These are phyloP conservation scores for Phrynocephalus versicolor DNA, from an alignment of 2,113 vertebrate species.

Conservation along the genomic window DNA sequence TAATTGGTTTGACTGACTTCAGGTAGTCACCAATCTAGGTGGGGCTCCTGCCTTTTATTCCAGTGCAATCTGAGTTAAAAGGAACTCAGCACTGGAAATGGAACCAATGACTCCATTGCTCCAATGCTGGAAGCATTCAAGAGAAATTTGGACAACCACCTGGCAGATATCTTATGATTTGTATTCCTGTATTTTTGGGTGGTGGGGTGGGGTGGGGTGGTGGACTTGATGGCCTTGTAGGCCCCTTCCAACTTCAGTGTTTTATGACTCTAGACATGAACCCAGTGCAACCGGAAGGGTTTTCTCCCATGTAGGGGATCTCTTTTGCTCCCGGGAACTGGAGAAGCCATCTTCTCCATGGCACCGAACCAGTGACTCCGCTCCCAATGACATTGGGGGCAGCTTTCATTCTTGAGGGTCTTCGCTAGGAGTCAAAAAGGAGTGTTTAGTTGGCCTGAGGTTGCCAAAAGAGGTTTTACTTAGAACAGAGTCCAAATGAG, in stretches of 20 bases:
- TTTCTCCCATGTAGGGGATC: not conserved
- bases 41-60: not conserved
- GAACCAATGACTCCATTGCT: no score
- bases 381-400: no score
- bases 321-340: not conserved
- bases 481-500: not conserved
- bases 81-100: fast-evolving
- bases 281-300: not conserved
- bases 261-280: no score
- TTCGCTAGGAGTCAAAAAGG: not conserved
- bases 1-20: not conserved
- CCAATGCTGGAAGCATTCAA: no score
- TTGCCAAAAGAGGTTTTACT: not conserved
- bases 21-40: not conserved
- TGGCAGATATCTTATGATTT: no score
- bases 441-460: no score
- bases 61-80: not conserved
- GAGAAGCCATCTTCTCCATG: not conserved
- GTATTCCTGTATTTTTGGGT: no score
- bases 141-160: no score
- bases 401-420: not conserved
- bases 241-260: no score
- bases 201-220: no score
- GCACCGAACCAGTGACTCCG: not conserved
- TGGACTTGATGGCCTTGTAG: no score